Evolutionary conservation across 2,113 vertebrate genomes (phyloP), one percentile per base, ranked within the genome.

Genomic region (Aix galericulata): DNA sequence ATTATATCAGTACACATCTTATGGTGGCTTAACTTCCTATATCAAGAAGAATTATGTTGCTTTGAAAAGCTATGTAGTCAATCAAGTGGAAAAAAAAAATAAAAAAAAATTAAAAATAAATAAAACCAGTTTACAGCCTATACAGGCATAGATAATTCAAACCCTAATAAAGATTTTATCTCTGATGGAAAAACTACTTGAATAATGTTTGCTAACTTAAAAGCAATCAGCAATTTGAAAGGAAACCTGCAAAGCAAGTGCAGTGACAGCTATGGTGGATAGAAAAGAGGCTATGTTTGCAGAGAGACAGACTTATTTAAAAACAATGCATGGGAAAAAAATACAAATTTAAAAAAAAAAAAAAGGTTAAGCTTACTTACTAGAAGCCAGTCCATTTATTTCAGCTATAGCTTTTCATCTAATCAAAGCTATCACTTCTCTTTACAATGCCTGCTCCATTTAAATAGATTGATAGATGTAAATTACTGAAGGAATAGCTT

Each of bases 381-480:
- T 62, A 74, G 32, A 74, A 91, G 13, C 31, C 13, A 66, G 42
- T 27, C 13, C 7, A 11, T 83, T 71, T 86, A 27, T 62, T 74
- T 17, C 59, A 90, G 36, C 31, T 83, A 22, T 22, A 80, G 59
- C 15, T 94, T 91, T 88, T 86, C 13, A 56, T 55, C 62, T 81
- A 67, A 71, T 44, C n/a, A 46, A 59, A 83, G 60, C 74, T 81
- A 83, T 77, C 22, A 15, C 21, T 23, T 81, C 38, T 83, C 55
- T 82, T 82, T 58, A 48, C 10, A 73, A 80, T 79, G 13, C 11
- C 67, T 1, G 1, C 25, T 60, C 38, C 18, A 42, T 71, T 74
- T 77, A 48, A 86, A 93, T 74, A 81, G 66, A 78, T 60, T 92
- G 60, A 77, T 93, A 78, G 46, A 74, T 78, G 74, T 44, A 13